Percentiles rank a stretch among this genome's conserved stretches.
Conservation (phyloP, 2,888 invertebrate species). For the Coenonympha arcania region DNA sequence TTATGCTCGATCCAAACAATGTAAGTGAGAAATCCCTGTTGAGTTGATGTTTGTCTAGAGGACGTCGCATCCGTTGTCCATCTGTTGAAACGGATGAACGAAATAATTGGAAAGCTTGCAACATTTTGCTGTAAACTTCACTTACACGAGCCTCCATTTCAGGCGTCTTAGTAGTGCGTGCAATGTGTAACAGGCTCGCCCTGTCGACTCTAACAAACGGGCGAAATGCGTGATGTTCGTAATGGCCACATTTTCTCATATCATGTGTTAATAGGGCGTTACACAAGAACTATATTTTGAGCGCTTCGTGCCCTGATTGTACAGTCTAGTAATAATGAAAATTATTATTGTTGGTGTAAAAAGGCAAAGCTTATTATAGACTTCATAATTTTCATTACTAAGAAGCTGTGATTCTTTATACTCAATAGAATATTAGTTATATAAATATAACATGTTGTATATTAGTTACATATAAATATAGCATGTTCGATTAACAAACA, state of each 20-base stretch:
- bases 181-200: constrained; percentile 6
- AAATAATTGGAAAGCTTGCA: too few species aligned
- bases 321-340: not conserved
- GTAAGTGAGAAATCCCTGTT: too few species aligned
- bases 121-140: not conserved
- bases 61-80: too few species aligned
- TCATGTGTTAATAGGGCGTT: constrained; percentile 9
- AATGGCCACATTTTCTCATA: constrained; percentile 8
- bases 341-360: not conserved
- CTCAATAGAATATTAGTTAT: too few species aligned
- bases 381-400: too few species aligned
- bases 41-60: too few species aligned
- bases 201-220: constrained; percentile 4
- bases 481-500: too few species aligned
- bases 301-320: not conserved
- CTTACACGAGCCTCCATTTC: constrained; percentile 7
- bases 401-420: too few species aligned
- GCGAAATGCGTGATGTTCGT: constrained; percentile 8
- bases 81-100: too few species aligned
- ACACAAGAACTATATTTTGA: constrained; percentile 6
- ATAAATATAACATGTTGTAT: too few species aligned
- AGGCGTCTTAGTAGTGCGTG: constrained; percentile 10
- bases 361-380: not conserved
- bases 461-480: too few species aligned
- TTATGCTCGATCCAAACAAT: too few species aligned